Evolutionary conservation across 2,113 vertebrate genomes (phyloP), one percentile per base, ranked within the genome.

Genomic region (Austrofundulus limnaeus): DNA sequence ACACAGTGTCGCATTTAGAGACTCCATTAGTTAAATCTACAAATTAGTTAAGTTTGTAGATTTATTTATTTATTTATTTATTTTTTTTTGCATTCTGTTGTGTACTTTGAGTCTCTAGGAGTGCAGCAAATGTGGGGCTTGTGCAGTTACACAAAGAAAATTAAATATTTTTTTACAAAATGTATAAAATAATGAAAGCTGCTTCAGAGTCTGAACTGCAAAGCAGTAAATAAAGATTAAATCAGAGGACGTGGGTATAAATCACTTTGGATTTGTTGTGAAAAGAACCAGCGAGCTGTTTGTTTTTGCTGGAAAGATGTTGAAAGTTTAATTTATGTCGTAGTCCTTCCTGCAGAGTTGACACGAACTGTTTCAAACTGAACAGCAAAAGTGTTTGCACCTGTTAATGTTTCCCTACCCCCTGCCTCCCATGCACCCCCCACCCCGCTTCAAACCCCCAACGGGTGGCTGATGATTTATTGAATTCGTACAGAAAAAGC

Each of bases 401-500:
- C 75, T 72, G 71, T 75, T 72, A 50, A 65, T 58, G 43, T 23
- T 1, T 3, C 12, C 34, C 13, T 11, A 20, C 23, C 2, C 12
- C 12, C 2, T n/a, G 11, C 12, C 9, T 15, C 11, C 25, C 49
- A 43, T 11, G 8, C 13, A 20, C 23, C 1, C 14, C 11, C 23
- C 2, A 2, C 16, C 11, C 3, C 12, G n/a, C n/a, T n/a, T n/a
- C n/a, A n/a, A n/a, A n/a, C n/a, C n/a, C 14, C 2, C 15, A 25
- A 28, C 0, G 2, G 54, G n/a, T 16, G 5, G 11, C 28, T 16
- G 20, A 19, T 13, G 48, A 56, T 28, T 54, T 62, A 45, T 62
- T 62, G 68, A 19, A 45, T 68, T 64, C 38, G 17, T 50, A 64
- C 53, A 37, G 51, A 4, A 69, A 66, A 28, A 24, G 39, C 70